Evolutionary conservation across 1,140 invertebrate species (phyloP).

Genomic region (Caerostris darwini): DNA sequence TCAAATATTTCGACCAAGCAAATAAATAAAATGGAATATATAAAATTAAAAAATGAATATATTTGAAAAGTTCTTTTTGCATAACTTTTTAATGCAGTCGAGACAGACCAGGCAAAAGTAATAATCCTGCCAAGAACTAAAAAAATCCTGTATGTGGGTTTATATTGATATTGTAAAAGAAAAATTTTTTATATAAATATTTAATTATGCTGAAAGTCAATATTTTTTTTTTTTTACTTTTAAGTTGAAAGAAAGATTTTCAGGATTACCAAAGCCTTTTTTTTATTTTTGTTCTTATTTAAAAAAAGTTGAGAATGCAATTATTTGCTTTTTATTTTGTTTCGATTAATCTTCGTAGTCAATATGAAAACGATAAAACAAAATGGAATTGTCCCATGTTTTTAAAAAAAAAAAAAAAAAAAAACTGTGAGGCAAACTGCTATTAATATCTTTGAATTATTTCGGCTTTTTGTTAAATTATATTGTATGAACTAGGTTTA

Average conservation of each 20-base stretch:
- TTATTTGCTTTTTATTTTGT: not conserved
- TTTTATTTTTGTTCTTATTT: not conserved
- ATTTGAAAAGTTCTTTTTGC: not conserved
- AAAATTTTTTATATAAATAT: conserved; percentile 11
- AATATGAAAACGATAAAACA: not conserved
- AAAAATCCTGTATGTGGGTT: not conserved
- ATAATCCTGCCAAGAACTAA: not conserved
- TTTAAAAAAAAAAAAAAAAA: too few species aligned
- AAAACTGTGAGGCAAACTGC: too few species aligned
- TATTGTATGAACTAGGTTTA: too few species aligned
- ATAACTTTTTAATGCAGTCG: not conserved
- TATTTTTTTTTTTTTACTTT: not conserved
- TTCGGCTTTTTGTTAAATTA: too few species aligned
- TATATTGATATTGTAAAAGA: not conserved
- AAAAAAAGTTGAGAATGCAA: not conserved
- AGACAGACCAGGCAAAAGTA: not conserved
- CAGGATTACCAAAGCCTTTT: not conserved
- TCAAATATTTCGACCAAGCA: too few species aligned
- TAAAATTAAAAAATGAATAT: not conserved
- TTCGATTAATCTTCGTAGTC: not conserved
- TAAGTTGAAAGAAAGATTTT: not conserved
- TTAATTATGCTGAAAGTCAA: not conserved
- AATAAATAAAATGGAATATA: too few species aligned
- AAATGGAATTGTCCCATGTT: not conserved
- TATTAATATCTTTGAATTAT: not conserved